These are phyloP conservation scores for Scomber colias DNA, from an alignment of 2,113 vertebrate species.

Conservation along the genomic window DNA sequence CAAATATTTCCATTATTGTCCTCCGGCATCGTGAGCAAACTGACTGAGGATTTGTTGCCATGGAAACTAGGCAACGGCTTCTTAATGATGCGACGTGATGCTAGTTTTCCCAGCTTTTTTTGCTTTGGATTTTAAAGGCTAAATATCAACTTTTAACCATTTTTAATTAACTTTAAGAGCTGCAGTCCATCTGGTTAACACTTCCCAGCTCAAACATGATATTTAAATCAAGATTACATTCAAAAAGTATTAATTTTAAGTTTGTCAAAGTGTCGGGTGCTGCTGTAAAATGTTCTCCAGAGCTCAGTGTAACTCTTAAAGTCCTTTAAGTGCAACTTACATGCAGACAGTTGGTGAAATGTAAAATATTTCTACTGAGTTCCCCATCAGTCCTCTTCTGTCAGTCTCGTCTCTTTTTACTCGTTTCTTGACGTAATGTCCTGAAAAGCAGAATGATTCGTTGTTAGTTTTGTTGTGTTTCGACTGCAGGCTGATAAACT, in stretches of 20 bases:
- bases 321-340: slow-evolving; percentile 33
- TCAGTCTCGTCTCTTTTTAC: slow-evolving; percentile 38
- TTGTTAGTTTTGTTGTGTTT: neutral
- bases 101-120: neutral
- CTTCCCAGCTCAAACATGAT: neutral
- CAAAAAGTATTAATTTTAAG: neutral
- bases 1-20: no score
- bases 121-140: neutral
- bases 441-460: slow-evolving; percentile 55
- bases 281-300: slow-evolving; percentile 31
- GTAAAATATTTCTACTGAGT: neutral
- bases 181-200: neutral
- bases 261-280: neutral
- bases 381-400: neutral
- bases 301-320: slow-evolving; percentile 13
- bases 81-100: no score
- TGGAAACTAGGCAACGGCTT: no score
- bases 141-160: no score
- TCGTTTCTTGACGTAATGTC: slow-evolving; percentile 85
- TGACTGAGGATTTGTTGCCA: no score
- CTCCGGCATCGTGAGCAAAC: no score
- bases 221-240: neutral
- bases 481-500: neutral
- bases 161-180: no score
- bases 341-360: slow-evolving; percentile 39